Percentiles rank a stretch among this genome's conserved stretches.
phyloP scores from a whole-genome alignment of 2,113 vertebrate genomes.

The Nesogale talazaci region DNA sequence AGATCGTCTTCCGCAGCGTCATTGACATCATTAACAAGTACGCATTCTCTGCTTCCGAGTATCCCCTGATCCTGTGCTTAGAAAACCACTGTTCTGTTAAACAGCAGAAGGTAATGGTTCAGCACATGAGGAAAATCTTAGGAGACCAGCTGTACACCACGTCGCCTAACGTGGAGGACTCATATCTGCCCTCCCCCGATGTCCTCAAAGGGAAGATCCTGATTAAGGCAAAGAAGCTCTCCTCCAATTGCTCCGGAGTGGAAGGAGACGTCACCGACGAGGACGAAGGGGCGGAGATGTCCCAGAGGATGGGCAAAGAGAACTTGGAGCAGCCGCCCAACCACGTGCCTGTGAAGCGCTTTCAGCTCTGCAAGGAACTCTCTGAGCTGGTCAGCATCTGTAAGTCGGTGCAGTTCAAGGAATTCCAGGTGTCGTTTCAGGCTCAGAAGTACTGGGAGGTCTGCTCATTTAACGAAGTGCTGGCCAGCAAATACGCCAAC shows the following conservation, averaged over 20 bases:
- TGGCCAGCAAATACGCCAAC: slow-evolving; percentile 94
- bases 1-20: slow-evolving; percentile 96
- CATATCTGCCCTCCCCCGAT: slow-evolving; percentile 94
- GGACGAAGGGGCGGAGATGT: slow-evolving; percentile 98
- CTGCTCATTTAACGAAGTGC: slow-evolving; percentile 98
- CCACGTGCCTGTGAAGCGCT: slow-evolving; percentile 87
- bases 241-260: slow-evolving; percentile 89
- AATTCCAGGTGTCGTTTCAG: slow-evolving; percentile 95
- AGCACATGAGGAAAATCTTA: slow-evolving; percentile 96
- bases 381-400: slow-evolving; percentile 97
- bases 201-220: slow-evolving; percentile 94
- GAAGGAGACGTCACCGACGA: slow-evolving; percentile 98
- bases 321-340: slow-evolving; percentile 89
- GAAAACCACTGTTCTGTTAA: slow-evolving; percentile 98
- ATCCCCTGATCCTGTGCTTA: slow-evolving; percentile 95
- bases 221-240: slow-evolving; percentile 96
- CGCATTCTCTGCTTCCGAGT: slow-evolving; percentile 96
- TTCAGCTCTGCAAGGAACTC: slow-evolving; percentile 96
- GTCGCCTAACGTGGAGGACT: slow-evolving; percentile 91
- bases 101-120: slow-evolving; percentile 98
- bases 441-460: slow-evolving; percentile 98
- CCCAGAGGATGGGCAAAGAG: slow-evolving; percentile 92
- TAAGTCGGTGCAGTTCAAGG: slow-evolving; percentile 96
- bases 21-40: slow-evolving; percentile 98
- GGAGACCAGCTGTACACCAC: slow-evolving; percentile 93